These are phyloP conservation scores for Brachyalestes nurse DNA, from an alignment of 2,797 vertebrate genomes.

Conservation along the genomic window DNA sequence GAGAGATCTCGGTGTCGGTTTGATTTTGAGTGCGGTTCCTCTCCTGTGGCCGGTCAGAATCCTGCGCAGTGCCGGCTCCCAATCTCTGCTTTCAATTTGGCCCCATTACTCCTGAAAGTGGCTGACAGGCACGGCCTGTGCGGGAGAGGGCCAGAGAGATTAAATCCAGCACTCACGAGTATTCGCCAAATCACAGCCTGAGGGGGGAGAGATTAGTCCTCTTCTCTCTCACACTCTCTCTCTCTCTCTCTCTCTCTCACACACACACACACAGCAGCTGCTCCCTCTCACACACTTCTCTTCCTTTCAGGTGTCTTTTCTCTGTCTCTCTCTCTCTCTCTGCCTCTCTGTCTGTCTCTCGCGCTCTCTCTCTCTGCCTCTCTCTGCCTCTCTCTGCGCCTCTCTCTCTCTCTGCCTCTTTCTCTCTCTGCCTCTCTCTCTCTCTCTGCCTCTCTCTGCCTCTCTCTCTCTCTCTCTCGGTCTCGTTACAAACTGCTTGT, in stretches of 20 bases:
- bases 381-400: too few relatives aligned
- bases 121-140: constrained; percentile 48
- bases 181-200: constrained; percentile 56
- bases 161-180: constrained; percentile 51
- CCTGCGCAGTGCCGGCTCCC: constrained; percentile 22
- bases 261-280: constrained; percentile 17
- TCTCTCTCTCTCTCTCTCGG: too few relatives aligned
- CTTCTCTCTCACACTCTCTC: constrained; percentile 25
- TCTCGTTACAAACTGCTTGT: too few relatives aligned
- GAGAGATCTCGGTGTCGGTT: constrained; percentile 44
- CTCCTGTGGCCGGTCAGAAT: constrained; percentile 43
- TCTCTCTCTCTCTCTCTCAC: too few relatives aligned
- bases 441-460: too few relatives aligned
- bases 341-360: not conserved
- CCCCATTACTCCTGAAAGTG: constrained; percentile 55
- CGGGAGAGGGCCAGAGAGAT: constrained; percentile 48
- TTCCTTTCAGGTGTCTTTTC: constrained; percentile 6
- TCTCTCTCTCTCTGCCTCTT: too few relatives aligned
- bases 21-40: constrained; percentile 48
- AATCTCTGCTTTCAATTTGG: constrained; percentile 58
- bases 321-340: not conserved
- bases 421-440: too few relatives aligned
- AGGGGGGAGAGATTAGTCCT: constrained; percentile 54
- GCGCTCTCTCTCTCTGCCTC: too few relatives aligned
- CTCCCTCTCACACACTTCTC: constrained; percentile 18